phyloP scores from a whole-genome alignment of 2,113 vertebrate genomes.

The Xenopus laevis region DNA sequence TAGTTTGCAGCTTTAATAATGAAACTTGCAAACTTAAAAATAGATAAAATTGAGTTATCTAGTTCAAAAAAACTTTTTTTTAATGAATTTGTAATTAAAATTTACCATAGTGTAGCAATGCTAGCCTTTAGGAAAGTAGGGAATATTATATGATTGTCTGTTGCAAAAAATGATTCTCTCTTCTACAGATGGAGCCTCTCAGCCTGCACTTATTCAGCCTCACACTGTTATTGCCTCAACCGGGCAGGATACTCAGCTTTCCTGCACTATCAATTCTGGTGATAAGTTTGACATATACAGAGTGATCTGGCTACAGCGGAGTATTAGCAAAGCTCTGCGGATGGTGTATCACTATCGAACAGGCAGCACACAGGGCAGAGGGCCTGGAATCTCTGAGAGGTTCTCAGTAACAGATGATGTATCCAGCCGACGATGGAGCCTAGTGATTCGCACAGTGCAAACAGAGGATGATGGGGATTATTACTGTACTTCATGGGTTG shows the following conservation, averaged over 20 bases:
- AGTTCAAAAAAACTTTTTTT: no score
- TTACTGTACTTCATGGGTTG: neutral
- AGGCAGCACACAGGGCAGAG: constrained; percentile 25
- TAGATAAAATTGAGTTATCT: no score
- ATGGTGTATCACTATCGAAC: constrained; percentile 38
- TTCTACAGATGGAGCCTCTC: no score
- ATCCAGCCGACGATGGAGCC: constrained; percentile 23
- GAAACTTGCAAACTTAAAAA: no score
- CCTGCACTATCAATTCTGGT: constrained; percentile 28
- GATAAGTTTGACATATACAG: constrained; percentile 2
- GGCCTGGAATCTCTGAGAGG: constrained; percentile 23
- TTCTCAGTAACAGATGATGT: constrained; percentile 37
- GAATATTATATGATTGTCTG: no score
- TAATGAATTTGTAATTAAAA: no score
- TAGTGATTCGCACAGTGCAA: constrained; percentile 13
- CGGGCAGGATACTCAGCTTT: neutral
- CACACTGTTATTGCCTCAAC: neutral
- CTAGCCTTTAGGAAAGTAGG: no score
- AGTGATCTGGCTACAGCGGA: constrained; percentile 31
- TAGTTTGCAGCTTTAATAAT: no score
- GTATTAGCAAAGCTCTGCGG: neutral
- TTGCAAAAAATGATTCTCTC: no score
- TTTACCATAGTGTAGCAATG: no score
- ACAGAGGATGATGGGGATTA: constrained; percentile 3
- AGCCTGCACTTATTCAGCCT: constrained; percentile 16